A percentile compares a stretch with the other conserved stretches of the same genome.
Evolutionary conservation across 2,888 invertebrate species (phyloP).

Genomic region (Julus scandinavius): DNA sequence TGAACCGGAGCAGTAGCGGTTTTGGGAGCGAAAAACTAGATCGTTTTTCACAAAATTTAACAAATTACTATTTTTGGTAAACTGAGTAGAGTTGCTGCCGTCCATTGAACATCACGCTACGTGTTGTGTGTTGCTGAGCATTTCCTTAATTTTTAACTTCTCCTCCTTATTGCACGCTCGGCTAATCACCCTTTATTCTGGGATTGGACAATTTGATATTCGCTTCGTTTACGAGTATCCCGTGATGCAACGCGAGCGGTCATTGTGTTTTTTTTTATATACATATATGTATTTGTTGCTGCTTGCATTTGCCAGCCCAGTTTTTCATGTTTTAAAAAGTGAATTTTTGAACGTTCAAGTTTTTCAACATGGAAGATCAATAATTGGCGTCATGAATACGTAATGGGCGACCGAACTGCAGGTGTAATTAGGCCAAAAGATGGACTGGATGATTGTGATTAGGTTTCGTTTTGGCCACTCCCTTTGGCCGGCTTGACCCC

Average conservation of each 20-base stretch:
- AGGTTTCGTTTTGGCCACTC: not conserved
- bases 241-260: conserved; percentile 12
- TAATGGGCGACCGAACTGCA: not conserved
- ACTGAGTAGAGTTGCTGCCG: not conserved
- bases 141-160: not conserved
- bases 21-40: not conserved
- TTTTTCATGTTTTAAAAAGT: not conserved
- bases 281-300: not conserved
- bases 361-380: not conserved
- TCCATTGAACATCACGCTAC: conserved; percentile 16
- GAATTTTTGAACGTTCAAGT: not conserved
- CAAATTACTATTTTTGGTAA: not conserved
- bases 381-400: not conserved
- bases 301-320: not conserved
- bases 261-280: not conserved
- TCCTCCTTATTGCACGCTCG: not conserved
- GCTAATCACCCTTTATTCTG: conserved; percentile 41
- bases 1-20: not conserved
- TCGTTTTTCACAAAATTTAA: not conserved
- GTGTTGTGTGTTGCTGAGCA: not conserved
- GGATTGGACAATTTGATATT: conserved; percentile 6
- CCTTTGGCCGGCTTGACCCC: conserved; percentile 43
- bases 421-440: conserved; percentile 36
- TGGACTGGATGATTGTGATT: conserved; percentile 42
- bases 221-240: not conserved